A percentile compares a stretch with the other conserved stretches of the same genome.
phyloP scores from a whole-genome alignment of 2,113 vertebrate genomes.

The Oreochromis aureus region DNA sequence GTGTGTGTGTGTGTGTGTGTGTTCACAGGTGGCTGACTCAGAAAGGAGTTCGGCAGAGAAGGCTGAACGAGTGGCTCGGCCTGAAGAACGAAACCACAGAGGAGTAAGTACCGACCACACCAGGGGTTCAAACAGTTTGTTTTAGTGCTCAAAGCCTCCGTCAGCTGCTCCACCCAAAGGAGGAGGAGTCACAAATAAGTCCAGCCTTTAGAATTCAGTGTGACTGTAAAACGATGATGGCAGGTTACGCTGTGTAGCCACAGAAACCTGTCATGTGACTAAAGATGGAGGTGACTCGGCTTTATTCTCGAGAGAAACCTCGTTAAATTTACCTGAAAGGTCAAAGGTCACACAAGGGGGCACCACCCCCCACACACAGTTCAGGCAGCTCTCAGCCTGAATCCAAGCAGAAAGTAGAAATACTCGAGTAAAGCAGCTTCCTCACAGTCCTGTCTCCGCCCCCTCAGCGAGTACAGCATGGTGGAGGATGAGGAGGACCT shows the following conservation, averaged over 20 bases:
- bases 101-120: slow-evolving; percentile 79
- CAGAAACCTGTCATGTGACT: not conserved
- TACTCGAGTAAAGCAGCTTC: not conserved
- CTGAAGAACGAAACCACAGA: slow-evolving; percentile 89
- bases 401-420: not conserved
- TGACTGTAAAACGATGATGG: not conserved
- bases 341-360: not conserved
- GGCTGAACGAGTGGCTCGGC: slow-evolving; percentile 94
- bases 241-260: not conserved
- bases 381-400: not conserved
- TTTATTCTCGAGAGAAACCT: not conserved
- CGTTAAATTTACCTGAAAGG: not conserved
- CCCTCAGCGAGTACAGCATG: slow-evolving; percentile 88
- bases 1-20: not conserved
- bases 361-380: not conserved
- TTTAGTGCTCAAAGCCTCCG: not conserved
- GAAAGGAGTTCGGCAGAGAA: slow-evolving; percentile 94
- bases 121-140: not conserved
- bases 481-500: slow-evolving; percentile 96
- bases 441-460: not conserved
- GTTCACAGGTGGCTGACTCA: slow-evolving; percentile 92
- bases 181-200: not conserved
- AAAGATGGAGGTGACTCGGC: not conserved
- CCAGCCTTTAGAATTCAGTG: accelerated
- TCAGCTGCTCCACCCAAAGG: not conserved